These are phyloP conservation scores for Drosophila quasianomalipes DNA, from an alignment of 2,888 invertebrate genomes.

Conservation along the genomic window DNA sequence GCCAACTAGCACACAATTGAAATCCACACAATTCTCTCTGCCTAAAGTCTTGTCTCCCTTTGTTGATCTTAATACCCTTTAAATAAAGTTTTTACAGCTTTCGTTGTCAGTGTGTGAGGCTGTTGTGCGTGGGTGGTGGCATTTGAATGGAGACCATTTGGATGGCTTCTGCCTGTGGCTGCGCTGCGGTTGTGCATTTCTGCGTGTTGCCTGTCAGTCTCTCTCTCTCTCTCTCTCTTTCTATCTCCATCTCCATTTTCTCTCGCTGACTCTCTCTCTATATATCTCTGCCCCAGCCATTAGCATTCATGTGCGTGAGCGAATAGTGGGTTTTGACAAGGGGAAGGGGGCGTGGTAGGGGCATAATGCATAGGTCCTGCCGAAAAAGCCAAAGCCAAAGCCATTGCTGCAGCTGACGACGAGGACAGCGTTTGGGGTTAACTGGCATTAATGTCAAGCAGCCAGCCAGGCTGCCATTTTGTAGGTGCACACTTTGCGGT, in stretches of 20 bases:
- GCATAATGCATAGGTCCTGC: conserved; percentile 40
- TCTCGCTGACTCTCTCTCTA: not conserved
- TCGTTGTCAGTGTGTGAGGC: conserved; percentile 27
- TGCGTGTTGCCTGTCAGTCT: conserved; percentile 70
- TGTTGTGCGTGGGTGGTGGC: conserved; percentile 31
- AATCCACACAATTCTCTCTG: not conserved
- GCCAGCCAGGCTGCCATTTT: conserved; percentile 65
- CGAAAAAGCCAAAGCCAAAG: conserved; percentile 66
- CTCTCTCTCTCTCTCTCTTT: not conserved
- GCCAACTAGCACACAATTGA: not conserved
- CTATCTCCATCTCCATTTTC: not conserved
- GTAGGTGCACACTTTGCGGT: conserved; percentile 69
- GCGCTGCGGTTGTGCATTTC: conserved; percentile 76
- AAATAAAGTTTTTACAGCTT: conserved; percentile 19
- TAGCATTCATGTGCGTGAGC: conserved; percentile 78
- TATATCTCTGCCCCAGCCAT: conserved; percentile 42
- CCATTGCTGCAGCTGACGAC: conserved; percentile 70
- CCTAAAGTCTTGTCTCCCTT: not conserved
- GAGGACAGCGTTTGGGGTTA: conserved; percentile 77
- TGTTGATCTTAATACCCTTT: conserved; percentile 17
- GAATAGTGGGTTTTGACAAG: not conserved
- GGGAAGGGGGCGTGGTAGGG: not conserved
- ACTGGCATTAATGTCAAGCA: conserved; percentile 80
- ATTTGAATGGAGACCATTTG: conserved; percentile 1
- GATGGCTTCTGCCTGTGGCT: conserved; percentile 63